Conservation (phyloP, 2,888 invertebrate genomes). For the Spatulosminthurus flaviceps region DNA sequence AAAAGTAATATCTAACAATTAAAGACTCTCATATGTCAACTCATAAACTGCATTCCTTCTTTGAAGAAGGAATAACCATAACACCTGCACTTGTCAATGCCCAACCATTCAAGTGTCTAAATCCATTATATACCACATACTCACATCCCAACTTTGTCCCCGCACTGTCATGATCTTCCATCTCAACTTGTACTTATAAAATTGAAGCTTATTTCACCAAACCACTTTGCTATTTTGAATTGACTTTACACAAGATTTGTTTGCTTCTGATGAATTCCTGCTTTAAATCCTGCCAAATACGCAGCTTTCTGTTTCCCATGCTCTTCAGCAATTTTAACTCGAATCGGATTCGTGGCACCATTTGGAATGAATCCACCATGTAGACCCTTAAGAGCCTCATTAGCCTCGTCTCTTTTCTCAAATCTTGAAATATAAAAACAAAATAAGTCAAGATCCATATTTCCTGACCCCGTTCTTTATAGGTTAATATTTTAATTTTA, state of each 20-base stretch:
- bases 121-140: too few relatives aligned
- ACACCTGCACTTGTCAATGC: too few relatives aligned
- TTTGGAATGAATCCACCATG: conserved; percentile 83
- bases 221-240: neutral
- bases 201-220: too few relatives aligned
- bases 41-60: too few relatives aligned
- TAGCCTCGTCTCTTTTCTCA: conserved; percentile 87
- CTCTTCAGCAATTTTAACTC: conserved; percentile 86
- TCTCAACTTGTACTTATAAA: too few relatives aligned
- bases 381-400: conserved; percentile 85
- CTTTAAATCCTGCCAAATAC: conserved; percentile 77
- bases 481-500: neutral
- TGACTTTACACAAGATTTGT: neutral
- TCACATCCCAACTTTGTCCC: too few relatives aligned
- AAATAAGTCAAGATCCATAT: neutral
- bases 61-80: too few relatives aligned
- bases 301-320: conserved; percentile 84
- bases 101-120: too few relatives aligned
- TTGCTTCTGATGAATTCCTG: conserved; percentile 67
- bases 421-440: conserved; percentile 70
- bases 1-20: neutral
- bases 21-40: too few relatives aligned
- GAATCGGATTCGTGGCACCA: conserved; percentile 83
- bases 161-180: too few relatives aligned
- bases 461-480: neutral